A percentile compares a stretch with the other conserved stretches of the same genome.
Conservation (phyloP, 1,140 invertebrate species). For the Pteromalus puparum region DNA sequence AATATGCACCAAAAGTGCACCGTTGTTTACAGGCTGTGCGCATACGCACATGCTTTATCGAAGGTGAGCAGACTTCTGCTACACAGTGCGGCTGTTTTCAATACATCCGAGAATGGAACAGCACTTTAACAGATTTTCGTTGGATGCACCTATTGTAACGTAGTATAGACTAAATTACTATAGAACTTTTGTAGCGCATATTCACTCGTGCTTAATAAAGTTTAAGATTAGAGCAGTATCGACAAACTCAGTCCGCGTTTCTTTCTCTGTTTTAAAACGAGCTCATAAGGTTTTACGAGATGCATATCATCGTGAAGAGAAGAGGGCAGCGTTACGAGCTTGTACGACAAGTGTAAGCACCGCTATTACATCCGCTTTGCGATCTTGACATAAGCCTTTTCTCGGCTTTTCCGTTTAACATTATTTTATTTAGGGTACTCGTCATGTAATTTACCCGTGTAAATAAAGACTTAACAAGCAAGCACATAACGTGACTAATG, state of each 20-base stretch:
- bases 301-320: constrained; percentile 14
- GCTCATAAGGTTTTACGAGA: neutral
- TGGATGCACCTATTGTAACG: neutral
- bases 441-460: neutral
- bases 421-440: neutral
- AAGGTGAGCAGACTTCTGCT: neutral
- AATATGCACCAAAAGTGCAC: neutral
- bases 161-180: no score
- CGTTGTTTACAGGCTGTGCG: neutral
- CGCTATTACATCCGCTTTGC: neutral
- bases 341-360: constrained; percentile 50
- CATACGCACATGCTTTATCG: neutral
- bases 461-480: no score
- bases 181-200: no score
- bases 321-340: constrained; percentile 42
- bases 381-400: constrained; percentile 9
- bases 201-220: constrained; percentile 6
- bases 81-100: neutral
- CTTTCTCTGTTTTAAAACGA: neutral
- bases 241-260: neutral
- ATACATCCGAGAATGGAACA: neutral
- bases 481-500: no score
- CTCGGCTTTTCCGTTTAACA: neutral
- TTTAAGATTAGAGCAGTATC: neutral
- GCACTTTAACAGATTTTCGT: constrained; percentile 12